Evolutionary conservation across 2,113 vertebrate genomes (phyloP), one percentile per base, ranked within the genome.

Genomic region (Hiodon alosoides): DNA sequence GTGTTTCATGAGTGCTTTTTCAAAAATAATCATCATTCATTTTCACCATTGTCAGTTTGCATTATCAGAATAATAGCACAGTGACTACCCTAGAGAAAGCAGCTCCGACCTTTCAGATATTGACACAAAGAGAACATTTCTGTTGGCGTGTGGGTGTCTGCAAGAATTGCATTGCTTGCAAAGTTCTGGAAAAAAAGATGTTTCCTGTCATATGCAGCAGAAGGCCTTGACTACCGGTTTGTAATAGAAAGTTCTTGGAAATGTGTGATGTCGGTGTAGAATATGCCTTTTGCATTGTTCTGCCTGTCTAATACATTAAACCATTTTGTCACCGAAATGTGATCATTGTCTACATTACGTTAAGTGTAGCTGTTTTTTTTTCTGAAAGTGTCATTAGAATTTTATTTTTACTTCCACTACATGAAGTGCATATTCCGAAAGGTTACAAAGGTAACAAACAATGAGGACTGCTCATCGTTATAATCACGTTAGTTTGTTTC

Each of bases 141-240:
- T 62, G 47, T 65, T 65, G n/a, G 3, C 7, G 51, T 4, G 72
- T 73, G 61, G 72, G 60, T 13, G 60, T 53, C 17, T 73, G 51
- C 50, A 64, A 55, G 9, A 64, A 9, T 72, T 54, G 16, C 59
- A 65, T 65, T 65, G 8, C 50, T 73, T 73, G 61, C 72, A 65
- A 16, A 17, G 72, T 61, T 61, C 46, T 9, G 48, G 16, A 62
- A 73, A 64, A 73, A n/a, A 73, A 64, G 50, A 16, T 8, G 6
- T 62, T 73, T 73, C 60, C 71, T 62, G 58, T 52, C 17, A 5
- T 3, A 14, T 64, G 46, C 17, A 61, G 4, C 58, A 73, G 59
- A 5, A n/a, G 48, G 6, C 47, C 50, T 53, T 13, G 3, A 48
- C 6, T 47, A 8, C 4, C 3, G 2, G n/a, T 8, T 69, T 69